Evolutionary conservation across 2,113 vertebrate genomes (phyloP).

Genomic region (Paradisaea rubra): DNA sequence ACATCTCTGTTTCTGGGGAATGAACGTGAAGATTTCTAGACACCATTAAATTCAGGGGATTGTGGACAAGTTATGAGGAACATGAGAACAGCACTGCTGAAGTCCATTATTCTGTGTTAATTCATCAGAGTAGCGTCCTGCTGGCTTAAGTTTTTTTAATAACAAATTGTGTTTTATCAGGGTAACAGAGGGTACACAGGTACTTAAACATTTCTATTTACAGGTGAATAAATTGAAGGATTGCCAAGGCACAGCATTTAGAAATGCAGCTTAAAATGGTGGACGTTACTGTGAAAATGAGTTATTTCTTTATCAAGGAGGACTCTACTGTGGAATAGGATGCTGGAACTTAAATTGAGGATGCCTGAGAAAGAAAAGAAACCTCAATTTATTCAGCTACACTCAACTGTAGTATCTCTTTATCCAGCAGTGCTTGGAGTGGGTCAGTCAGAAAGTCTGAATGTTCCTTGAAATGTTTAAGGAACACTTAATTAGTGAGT

Average conservation of each 20-base stretch:
- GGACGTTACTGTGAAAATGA: background rate
- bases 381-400: background rate
- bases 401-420: background rate
- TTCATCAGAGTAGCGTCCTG: background rate
- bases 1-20: background rate
- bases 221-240: background rate
- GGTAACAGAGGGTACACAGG: background rate
- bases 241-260: background rate
- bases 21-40: background rate
- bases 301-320: background rate
- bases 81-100: background rate
- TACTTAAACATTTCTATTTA: background rate
- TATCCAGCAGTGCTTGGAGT: background rate
- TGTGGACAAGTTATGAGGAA: background rate
- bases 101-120: background rate
- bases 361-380: background rate
- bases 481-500: background rate
- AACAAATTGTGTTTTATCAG: background rate
- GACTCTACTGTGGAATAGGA: background rate
- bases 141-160: background rate
- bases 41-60: background rate
- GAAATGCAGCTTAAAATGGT: background rate
- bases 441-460: background rate
- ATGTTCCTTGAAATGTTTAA: background rate
- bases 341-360: background rate